Evolutionary conservation across 1,140 invertebrate genomes (phyloP).

Genomic region (Chlorops oryzae): DNA sequence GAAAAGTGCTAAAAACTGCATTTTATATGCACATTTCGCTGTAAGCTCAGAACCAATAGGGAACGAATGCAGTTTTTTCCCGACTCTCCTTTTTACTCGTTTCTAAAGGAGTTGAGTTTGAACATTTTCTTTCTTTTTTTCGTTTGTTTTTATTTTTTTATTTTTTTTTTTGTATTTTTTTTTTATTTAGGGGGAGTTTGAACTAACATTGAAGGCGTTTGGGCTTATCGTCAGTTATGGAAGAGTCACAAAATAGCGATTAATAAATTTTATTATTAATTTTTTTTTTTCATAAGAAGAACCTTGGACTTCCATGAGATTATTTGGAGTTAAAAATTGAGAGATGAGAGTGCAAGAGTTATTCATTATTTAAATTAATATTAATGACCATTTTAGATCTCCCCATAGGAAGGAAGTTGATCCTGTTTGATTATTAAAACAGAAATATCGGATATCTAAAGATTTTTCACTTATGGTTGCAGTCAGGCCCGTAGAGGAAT

Average conservation of each 20-base stretch:
- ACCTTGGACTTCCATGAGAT: too few relatives aligned
- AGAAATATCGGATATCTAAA: too few relatives aligned
- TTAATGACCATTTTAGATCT: too few relatives aligned
- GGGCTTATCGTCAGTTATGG: background rate
- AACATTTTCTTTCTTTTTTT: background rate
- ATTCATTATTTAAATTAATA: too few relatives aligned
- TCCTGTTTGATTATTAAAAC: too few relatives aligned
- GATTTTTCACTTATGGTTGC: too few relatives aligned
- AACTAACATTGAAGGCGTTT: conserved; percentile 6
- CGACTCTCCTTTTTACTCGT: background rate
- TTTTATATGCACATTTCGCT: conserved; percentile 46
- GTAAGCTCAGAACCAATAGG: conserved; percentile 44
- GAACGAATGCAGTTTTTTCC: conserved; percentile 1
- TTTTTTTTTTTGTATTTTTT: conserved; percentile 29
- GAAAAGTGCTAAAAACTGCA: conserved; percentile 40
- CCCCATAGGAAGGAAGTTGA: too few relatives aligned
- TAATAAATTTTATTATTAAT: background rate
- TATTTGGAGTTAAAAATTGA: too few relatives aligned
- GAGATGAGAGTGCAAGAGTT: too few relatives aligned
- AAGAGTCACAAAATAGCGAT: background rate
- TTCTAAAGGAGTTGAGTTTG: background rate
- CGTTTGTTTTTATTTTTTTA: conserved; percentile 2
- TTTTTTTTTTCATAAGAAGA: too few relatives aligned
- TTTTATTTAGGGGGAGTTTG: conserved; percentile 7
- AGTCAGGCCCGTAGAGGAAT: too few relatives aligned